Conservation (phyloP, 1,140 invertebrate genomes). For the Campoletis sonorensis region DNA sequence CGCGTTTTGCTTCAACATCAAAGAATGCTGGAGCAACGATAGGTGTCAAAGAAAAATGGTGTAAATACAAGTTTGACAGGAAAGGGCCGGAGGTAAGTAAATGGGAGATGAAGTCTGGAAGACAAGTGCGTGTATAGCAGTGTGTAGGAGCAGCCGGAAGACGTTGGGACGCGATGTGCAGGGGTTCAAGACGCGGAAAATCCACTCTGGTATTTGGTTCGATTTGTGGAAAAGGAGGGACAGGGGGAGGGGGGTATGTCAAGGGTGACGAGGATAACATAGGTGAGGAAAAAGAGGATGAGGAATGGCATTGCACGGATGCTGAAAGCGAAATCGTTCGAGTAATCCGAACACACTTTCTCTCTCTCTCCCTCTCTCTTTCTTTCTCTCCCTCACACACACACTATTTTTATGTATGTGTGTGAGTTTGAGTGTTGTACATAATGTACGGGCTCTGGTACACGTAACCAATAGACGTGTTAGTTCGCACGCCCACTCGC, state of each 20-base stretch:
- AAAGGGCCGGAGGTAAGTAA: constrained; percentile 22
- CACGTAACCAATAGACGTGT: neutral
- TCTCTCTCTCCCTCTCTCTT: too few species aligned
- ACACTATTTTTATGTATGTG: neutral
- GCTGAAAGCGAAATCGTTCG: constrained; percentile 46
- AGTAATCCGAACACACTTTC: constrained; percentile 51
- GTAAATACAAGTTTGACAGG: constrained; percentile 32
- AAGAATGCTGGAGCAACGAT: too few species aligned
- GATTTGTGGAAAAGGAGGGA: neutral
- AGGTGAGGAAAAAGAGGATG: constrained; percentile 18
- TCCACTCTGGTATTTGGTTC: constrained; percentile 35
- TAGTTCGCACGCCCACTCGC: neutral
- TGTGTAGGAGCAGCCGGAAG: constrained; percentile 5
- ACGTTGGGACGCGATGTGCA: neutral
- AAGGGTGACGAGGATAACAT: constrained; percentile 39
- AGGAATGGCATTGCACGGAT: constrained; percentile 36
- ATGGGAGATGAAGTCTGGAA: constrained; percentile 24
- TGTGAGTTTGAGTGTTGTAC: constrained; percentile 12
- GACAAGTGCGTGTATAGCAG: constrained; percentile 17
- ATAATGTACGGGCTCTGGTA: neutral
- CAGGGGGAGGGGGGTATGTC: constrained; percentile 1
- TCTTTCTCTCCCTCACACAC: constrained; percentile 27
- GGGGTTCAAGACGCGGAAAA: constrained; percentile 31
- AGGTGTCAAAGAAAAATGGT: constrained; percentile 28
- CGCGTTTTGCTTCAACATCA: too few species aligned